Evolutionary conservation across 2,797 vertebrate genomes (phyloP).

Genomic region (Gymnoscopelus braueri): DNA sequence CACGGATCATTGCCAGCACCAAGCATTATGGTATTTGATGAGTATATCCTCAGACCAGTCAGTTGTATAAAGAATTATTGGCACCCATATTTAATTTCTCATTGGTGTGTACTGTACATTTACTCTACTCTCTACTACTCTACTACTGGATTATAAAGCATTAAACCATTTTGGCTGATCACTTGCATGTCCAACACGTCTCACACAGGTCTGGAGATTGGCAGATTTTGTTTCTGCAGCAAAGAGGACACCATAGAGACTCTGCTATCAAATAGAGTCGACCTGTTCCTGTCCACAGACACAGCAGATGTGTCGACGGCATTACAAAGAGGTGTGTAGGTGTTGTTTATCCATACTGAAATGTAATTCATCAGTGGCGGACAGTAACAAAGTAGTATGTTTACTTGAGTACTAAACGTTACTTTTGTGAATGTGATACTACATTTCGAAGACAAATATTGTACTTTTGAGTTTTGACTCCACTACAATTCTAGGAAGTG

Average conservation of each 20-base stretch:
- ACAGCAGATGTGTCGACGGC: slow-evolving; percentile 70
- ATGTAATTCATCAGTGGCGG: too few relatives aligned
- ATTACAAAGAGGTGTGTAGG: slow-evolving; percentile 67
- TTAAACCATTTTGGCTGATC: neutral
- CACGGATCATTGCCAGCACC: slow-evolving; percentile 66
- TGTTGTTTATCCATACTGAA: too few relatives aligned
- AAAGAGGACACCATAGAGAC: slow-evolving; percentile 68
- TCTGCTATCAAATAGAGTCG: slow-evolving; percentile 67
- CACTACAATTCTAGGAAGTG: too few relatives aligned
- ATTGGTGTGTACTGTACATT: neutral
- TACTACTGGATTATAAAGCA: too few relatives aligned
- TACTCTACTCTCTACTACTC: neutral
- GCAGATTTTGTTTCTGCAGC: slow-evolving; percentile 78
- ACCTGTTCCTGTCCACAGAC: slow-evolving; percentile 79
- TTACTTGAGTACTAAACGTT: neutral
- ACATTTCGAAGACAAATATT: too few relatives aligned
- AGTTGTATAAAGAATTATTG: too few relatives aligned
- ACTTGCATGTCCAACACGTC: neutral
- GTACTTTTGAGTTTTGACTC: too few relatives aligned
- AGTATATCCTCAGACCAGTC: neutral
- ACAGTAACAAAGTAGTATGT: too few relatives aligned
- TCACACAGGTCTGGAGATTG: slow-evolving; percentile 74
- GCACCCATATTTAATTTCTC: too few relatives aligned
- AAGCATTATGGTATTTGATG: slow-evolving; percentile 71
- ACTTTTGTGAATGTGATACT: too few relatives aligned